Evolutionary conservation across 1,140 invertebrate genomes (phyloP).

Genomic region (Hirudo medicinalis): DNA sequence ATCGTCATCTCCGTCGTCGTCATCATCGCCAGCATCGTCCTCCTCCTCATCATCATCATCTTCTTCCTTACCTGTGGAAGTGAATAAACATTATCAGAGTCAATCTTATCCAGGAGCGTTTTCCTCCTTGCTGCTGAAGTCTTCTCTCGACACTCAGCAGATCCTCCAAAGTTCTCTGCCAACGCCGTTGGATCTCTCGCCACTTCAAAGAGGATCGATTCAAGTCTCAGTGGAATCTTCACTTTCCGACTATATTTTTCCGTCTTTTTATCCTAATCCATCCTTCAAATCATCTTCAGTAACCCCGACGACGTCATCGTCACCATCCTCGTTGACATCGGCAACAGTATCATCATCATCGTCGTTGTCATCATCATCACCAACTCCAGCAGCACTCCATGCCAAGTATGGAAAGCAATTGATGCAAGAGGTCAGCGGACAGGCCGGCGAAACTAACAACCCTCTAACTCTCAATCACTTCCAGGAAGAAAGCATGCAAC

Average conservation of each 20-base stretch:
- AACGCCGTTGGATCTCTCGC: neutral
- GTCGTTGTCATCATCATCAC: neutral
- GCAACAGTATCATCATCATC: neutral
- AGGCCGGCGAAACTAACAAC: no score
- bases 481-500: no score
- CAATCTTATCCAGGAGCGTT: no score
- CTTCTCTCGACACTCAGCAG: neutral
- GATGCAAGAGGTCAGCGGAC: no score
- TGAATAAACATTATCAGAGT: no score
- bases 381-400: neutral
- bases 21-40: no score
- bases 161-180: neutral
- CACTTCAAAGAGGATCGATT: neutral
- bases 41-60: no score
- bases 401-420: no score
- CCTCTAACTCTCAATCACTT: no score
- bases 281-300: neutral
- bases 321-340: neutral
- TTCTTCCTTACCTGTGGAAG: no score
- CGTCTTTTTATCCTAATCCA: neutral
- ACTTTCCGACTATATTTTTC: neutral
- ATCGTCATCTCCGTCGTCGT: no score
- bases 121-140: no score
- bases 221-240: neutral
- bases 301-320: neutral